Conservation (phyloP, 2,888 invertebrate species). For the Ennomos fuscantarius region DNA sequence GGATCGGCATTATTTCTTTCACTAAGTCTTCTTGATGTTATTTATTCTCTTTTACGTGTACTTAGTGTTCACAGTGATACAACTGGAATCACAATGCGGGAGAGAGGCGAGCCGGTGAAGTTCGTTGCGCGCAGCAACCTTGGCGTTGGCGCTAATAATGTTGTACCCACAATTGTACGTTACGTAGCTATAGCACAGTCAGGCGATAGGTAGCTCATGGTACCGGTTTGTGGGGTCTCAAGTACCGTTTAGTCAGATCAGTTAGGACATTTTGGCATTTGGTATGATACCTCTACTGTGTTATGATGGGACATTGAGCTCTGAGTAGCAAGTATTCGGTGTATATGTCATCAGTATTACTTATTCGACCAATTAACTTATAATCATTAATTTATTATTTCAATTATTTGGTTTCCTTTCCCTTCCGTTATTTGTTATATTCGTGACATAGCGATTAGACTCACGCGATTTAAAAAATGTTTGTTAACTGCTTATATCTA, state of each 20-base stretch:
- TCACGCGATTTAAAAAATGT: no score
- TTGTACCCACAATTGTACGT: constrained; percentile 27
- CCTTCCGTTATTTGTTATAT: no score
- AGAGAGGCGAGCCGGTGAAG: constrained; percentile 40
- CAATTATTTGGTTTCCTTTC: not conserved
- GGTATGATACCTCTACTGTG: not conserved
- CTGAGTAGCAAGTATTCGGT: not conserved
- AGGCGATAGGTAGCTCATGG: constrained; percentile 3
- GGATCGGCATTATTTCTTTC: constrained; percentile 56
- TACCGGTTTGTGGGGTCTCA: constrained; percentile 33
- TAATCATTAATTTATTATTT: no score
- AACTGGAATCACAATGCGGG: constrained; percentile 49
- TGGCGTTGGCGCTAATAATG: constrained; percentile 31
- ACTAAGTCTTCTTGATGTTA: constrained; percentile 23
- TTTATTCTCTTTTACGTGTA: constrained; percentile 14
- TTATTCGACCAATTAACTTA: no score
- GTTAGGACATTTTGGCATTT: not conserved
- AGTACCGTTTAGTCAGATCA: constrained; percentile 13
- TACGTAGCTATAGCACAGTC: constrained; percentile 8
- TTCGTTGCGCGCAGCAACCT: constrained; percentile 41
- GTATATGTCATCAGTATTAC: no score
- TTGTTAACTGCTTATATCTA: no score
- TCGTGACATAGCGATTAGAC: no score
- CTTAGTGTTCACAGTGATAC: constrained; percentile 43
- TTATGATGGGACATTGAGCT: constrained; percentile 3